Conservation (phyloP, 2,113 vertebrate genomes). For the Paratilapia polleni region DNA sequence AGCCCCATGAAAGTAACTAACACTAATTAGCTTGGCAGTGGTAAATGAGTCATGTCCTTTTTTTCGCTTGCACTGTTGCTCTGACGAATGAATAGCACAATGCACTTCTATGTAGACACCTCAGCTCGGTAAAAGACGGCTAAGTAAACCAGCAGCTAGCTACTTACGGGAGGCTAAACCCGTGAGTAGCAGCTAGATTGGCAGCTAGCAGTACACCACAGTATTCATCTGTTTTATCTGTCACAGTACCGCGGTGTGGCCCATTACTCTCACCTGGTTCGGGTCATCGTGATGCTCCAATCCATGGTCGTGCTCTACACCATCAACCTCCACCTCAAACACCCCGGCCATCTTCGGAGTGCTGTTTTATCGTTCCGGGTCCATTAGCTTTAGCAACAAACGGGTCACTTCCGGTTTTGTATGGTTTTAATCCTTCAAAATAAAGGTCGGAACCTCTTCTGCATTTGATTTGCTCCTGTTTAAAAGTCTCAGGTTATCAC, state of each 20-base stretch:
- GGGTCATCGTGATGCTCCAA: slow-evolving; percentile 71
- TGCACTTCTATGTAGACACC: neutral
- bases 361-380: slow-evolving; percentile 63
- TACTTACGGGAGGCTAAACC: slow-evolving; percentile 33
- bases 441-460: slow-evolving; percentile 15
- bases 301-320: slow-evolving; percentile 82
- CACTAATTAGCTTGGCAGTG: neutral
- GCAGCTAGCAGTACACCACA: neutral
- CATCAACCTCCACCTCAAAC: slow-evolving; percentile 86
- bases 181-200: neutral
- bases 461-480: neutral
- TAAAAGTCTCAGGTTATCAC: neutral
- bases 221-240: neutral
- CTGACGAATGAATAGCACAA: neutral
- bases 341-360: slow-evolving; percentile 84
- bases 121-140: neutral
- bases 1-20: neutral
- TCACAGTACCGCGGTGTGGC: neutral
- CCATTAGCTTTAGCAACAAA: slow-evolving; percentile 61
- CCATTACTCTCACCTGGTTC: slow-evolving; percentile 65
- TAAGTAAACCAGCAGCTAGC: slow-evolving; percentile 24
- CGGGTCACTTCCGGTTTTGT: slow-evolving; percentile 39
- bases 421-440: slow-evolving; percentile 15
- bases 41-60: neutral
- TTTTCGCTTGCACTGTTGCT: neutral